These are phyloP conservation scores for Propithecus perrieri DNA, from an alignment of 2,797 vertebrate species.

Conservation along the genomic window DNA sequence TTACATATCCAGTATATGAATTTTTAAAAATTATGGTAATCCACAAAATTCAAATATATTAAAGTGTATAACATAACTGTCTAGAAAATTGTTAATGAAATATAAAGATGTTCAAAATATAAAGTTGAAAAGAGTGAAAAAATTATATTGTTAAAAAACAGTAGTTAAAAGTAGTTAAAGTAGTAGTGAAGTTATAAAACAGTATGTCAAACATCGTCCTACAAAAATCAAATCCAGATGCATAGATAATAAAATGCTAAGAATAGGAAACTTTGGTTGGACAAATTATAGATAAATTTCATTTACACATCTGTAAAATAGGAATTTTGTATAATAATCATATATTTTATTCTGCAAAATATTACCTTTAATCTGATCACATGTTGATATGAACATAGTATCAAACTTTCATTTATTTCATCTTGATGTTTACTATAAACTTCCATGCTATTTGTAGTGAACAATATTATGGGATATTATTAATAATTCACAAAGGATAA, in stretches of 20 bases:
- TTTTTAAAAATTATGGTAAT: neutral
- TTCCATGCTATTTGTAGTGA: neutral
- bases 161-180: too few species aligned
- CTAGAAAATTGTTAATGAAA: neutral
- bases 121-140: neutral
- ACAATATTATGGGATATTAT: neutral
- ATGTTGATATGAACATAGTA: neutral
- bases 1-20: neutral
- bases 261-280: neutral
- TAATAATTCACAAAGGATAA: neutral
- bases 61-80: neutral
- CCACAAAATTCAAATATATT: neutral
- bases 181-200: neutral
- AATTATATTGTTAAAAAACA: neutral
- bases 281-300: neutral
- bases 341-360: neutral
- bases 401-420: neutral
- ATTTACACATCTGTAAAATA: neutral
- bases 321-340: neutral
- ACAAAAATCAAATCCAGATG: neutral
- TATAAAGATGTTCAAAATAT: neutral
- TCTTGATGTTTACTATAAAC: neutral
- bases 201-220: neutral
- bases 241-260: neutral
- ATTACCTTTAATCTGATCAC: neutral